Conservation (phyloP, 2,888 invertebrate genomes). For the Cerastis rubricosa region DNA sequence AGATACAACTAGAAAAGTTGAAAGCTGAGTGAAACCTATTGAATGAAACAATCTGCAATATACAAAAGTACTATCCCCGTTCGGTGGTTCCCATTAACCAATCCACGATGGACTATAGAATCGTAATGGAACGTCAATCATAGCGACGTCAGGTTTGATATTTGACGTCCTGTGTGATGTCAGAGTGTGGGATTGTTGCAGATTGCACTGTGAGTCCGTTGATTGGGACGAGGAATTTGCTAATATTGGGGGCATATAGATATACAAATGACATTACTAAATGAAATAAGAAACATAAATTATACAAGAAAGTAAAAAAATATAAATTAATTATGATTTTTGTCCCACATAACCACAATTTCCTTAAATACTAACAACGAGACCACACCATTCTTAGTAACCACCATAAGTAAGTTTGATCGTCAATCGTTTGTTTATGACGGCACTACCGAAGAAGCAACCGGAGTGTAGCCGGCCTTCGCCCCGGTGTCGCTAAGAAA, state of each 20-base stretch:
- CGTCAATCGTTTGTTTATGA: too few species aligned
- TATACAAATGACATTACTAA: too few species aligned
- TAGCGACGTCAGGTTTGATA: constrained; percentile 2
- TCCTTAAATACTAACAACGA: too few species aligned
- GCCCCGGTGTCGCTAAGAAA: too few species aligned
- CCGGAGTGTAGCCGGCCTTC: too few species aligned
- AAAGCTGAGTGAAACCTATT: not conserved
- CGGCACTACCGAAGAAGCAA: too few species aligned
- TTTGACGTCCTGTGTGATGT: constrained; percentile 9
- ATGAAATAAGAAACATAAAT: too few species aligned
- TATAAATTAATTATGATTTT: too few species aligned
- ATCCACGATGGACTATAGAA: not conserved
- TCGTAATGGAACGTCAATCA: constrained; percentile 28
- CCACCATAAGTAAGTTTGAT: too few species aligned
- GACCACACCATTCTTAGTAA: too few species aligned
- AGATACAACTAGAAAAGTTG: not conserved
- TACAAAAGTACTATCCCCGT: not conserved
- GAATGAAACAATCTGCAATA: not conserved
- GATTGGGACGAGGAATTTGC: not conserved
- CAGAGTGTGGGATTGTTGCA: not conserved
- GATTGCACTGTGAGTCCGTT: not conserved
- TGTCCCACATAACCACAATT: too few species aligned
- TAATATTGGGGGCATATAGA: not conserved
- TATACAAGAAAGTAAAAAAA: too few species aligned
- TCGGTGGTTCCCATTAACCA: not conserved